These are phyloP conservation scores for Portunus trituberculatus DNA, from an alignment of 1,140 invertebrate genomes.

Conservation along the genomic window DNA sequence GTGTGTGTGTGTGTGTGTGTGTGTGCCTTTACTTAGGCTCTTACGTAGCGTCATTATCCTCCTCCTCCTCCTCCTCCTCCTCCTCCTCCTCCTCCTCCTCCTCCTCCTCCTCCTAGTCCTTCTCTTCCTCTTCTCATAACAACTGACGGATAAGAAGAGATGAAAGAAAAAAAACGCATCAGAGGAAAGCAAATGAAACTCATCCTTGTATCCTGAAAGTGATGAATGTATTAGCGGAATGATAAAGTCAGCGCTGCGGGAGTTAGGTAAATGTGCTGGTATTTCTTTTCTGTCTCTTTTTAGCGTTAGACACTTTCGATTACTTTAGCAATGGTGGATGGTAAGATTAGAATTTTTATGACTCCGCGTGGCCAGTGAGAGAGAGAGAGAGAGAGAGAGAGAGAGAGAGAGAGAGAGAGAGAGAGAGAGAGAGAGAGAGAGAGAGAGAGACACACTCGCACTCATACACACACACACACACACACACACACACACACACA, in stretches of 20 bases:
- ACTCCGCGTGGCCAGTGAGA: background rate
- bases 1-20: background rate
- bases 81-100: no score
- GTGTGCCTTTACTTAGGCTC: background rate
- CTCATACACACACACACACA: background rate
- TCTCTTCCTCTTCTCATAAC: background rate
- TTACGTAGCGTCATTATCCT: no score
- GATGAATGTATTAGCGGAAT: background rate
- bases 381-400: conserved; percentile 20
- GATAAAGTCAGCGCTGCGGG: background rate
- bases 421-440: conserved; percentile 20
- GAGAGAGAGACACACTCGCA: background rate
- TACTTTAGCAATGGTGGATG: background rate
- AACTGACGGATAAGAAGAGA: background rate
- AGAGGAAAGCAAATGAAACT: background rate
- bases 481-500: conserved; percentile 20
- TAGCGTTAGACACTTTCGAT: background rate
- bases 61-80: no score
- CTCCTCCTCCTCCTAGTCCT: no score
- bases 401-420: conserved; percentile 20
- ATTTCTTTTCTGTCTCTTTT: background rate
- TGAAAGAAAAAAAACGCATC: background rate
- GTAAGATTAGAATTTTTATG: background rate
- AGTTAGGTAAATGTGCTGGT: background rate
- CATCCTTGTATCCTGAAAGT: background rate